Evolutionary conservation across 2,797 vertebrate species (phyloP).

Genomic region (Meda fulgida): DNA sequence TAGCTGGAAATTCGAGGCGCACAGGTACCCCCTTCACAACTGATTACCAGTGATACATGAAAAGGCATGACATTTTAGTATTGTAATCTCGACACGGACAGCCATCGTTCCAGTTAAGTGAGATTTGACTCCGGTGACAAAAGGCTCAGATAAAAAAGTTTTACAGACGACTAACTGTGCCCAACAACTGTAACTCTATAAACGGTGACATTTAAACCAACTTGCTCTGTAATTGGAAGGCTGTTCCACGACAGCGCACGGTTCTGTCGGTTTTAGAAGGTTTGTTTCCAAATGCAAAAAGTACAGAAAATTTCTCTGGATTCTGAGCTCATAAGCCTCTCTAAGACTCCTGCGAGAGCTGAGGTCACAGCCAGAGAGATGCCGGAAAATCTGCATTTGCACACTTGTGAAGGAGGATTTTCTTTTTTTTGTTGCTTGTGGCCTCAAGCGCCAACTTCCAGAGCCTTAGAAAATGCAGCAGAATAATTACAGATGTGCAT

Average conservation of each 20-base stretch:
- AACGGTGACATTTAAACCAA: conserved; percentile 55
- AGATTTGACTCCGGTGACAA: conserved; percentile 4
- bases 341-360: conserved; percentile 13
- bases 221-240: conserved; percentile 18
- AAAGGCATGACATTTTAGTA: neutral
- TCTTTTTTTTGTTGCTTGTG: conserved; percentile 39
- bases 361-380: conserved; percentile 44
- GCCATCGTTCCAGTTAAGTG: neutral
- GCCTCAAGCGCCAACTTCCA: conserved; percentile 34
- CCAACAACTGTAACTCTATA: conserved; percentile 42
- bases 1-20: neutral
- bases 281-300: conserved; percentile 16
- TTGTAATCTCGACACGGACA: conserved; percentile 33
- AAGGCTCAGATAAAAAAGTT: conserved; percentile 7
- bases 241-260: conserved; percentile 40
- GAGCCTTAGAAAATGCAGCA: conserved; percentile 8
- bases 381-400: conserved; percentile 55
- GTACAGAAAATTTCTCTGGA: conserved; percentile 26
- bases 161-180: neutral
- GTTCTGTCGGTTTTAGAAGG: conserved; percentile 16
- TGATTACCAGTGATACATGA: conserved; percentile 23
- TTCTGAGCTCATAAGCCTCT: conserved; percentile 41
- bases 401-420: conserved; percentile 63
- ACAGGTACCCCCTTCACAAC: neutral
- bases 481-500: neutral